These are phyloP conservation scores for Brachyhypopomus gauderio DNA, from an alignment of 2,113 vertebrate species.

Conservation along the genomic window DNA sequence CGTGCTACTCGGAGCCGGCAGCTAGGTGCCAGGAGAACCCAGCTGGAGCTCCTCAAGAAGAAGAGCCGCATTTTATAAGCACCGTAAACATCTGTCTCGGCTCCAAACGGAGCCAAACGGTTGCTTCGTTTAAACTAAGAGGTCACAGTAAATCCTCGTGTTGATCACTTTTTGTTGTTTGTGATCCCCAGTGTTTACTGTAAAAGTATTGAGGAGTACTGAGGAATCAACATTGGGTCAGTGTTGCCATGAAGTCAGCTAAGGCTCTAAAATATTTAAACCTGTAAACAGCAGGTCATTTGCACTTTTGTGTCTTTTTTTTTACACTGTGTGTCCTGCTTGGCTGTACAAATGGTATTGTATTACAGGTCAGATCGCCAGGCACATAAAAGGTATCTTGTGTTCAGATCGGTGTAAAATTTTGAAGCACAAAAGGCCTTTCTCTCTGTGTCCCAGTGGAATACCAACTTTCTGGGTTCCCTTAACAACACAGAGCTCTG, in stretches of 20 bases:
- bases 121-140: background rate
- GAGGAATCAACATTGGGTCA: background rate
- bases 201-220: background rate
- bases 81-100: background rate
- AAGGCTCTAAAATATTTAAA: background rate
- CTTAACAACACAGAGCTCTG: background rate
- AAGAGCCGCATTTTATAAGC: background rate
- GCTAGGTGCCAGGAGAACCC: constrained; percentile 3
- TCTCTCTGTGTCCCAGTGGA: constrained; percentile 1
- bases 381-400: constrained; percentile 7
- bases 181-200: background rate
- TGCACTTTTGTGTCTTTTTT: background rate
- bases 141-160: background rate
- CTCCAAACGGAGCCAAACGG: background rate
- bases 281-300: background rate
- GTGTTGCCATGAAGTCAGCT: background rate
- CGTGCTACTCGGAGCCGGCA: background rate
- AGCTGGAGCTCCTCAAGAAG: background rate
- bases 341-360: constrained; percentile 19
- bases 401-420: constrained; percentile 28
- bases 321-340: background rate
- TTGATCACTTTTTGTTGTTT: background rate
- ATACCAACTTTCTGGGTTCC: background rate
- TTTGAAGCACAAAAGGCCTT: constrained; percentile 7
- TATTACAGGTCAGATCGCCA: too few relatives aligned